Evolutionary conservation across 1,140 invertebrate genomes (phyloP), one percentile per base, ranked within the genome.

Genomic region (Harpegnathos saltator): DNA sequence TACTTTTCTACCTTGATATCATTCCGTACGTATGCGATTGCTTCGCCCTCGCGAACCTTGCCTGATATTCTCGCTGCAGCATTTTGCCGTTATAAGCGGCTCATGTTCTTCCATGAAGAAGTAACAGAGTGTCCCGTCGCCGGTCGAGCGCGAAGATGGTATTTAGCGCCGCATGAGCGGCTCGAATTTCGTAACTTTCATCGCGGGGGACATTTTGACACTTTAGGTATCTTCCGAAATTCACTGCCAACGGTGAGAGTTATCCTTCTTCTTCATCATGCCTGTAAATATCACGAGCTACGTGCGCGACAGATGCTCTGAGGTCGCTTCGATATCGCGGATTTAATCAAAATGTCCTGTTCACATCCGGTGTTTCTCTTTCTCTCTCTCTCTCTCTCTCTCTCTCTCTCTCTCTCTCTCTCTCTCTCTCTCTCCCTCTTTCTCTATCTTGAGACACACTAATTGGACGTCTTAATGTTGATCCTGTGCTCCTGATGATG

Each of bases 201-300:
- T 14, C 12, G 58, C 14, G 0, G 65, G 15, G 14, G 50, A 44
- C 52, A 22, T 62, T 74, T 78, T 61, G 26, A 29, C 33, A 50
- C 52, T 61, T 80, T 71, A 15, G 54, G 69, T 73, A 58, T 81
- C 71, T 82, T 75, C 66, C 82, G 22, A 82, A 84, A 81, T 87
- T 87, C 86, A 87, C 86, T 88, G 86, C 85, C 86, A 88, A 87
- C 82, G 65, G 63, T 29, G 22, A 71, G 24, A 80, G 26, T 71
- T 52, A 71, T 66, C 44, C 17, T 33, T 22, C 52, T 84, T 59
- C 17, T 29, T 74, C 22, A 22, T 62, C 65, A 24, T 22, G 33
- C 54, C 44, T 50, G 29, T 38, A 50, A 22, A 14, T 80, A 50
- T n/a, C 65, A 68, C n/a, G 38, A 56, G 33, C 12, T 22, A 29